Evolutionary conservation across 1,140 invertebrate genomes (phyloP).

Genomic region (Rhizoglyphus robini): DNA sequence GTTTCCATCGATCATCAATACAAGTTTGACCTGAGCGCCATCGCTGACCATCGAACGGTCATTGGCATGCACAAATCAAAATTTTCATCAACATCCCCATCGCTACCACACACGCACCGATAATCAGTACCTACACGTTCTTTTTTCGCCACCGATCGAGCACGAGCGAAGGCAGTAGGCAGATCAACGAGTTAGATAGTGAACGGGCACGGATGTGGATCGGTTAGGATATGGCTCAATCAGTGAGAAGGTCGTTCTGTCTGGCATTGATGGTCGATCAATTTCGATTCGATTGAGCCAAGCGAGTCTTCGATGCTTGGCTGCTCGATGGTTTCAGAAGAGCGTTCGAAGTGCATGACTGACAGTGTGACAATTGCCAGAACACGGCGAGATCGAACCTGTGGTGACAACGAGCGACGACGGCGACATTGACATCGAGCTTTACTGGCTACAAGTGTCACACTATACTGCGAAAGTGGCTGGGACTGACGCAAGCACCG

Average conservation of each 20-base stretch:
- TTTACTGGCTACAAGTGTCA: conserved; percentile 2
- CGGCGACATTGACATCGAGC: conserved; percentile 3
- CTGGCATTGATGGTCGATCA: conserved; percentile 10
- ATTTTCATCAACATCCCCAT: neutral
- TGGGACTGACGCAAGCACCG: neutral
- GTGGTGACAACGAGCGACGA: conserved; percentile 6
- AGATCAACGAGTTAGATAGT: neutral
- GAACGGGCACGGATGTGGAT: neutral
- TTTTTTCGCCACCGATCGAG: neutral
- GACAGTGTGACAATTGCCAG: conserved; percentile 1
- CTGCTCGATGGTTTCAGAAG: conserved; percentile 6
- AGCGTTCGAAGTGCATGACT: conserved; percentile 5
- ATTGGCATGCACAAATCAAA: neutral
- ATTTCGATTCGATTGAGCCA: conserved; percentile 7
- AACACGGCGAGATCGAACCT: neutral
- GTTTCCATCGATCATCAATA: neutral
- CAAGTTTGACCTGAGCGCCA: neutral
- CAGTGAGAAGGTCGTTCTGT: neutral
- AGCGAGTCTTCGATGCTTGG: neutral
- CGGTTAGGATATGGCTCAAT: conserved; percentile 1
- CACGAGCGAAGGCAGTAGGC: neutral
- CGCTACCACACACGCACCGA: conserved; percentile 12
- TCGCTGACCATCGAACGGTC: neutral
- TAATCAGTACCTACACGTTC: neutral
- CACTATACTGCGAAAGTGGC: neutral